Evolutionary conservation across 2,888 invertebrate species (phyloP), one percentile per base, ranked within the genome.

Genomic region (Aquatica leii): DNA sequence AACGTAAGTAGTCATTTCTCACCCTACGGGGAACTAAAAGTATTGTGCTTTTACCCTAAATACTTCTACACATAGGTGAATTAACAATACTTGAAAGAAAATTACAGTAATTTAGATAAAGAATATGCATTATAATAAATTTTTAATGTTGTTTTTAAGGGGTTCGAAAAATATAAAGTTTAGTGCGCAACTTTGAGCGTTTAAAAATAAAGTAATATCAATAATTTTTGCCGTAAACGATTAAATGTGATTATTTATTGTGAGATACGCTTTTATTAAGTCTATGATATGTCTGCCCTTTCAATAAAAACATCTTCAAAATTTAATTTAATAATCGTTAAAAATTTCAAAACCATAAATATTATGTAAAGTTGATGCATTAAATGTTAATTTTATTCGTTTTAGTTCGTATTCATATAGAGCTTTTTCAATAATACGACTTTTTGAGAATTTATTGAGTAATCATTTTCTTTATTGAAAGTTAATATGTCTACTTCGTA

Each of bases 321-420:
- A 51, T 56, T 53, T 56, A 52, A 56, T 62, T 62, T 62, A 62
- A 56, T 62, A 62, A 62, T 62, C 61, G 21, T 62, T 59, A 59
- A 55, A 62, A 55, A 56, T 21, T 31, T 40, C 31, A 55, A 49
- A 50, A 41, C 50, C 61, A 61, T 61, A 24, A 46, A 46, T 46
- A 46, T 46, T 18, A 46, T 46, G 18, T 18, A 40, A 40, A 43
- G 43, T 56, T 14, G 56, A n/a, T 46, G 18, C 55, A 51, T 62
- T 62, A 62, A 56, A 62, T 34, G 37, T 24, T 35, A 35, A 46
- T 46, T 62, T 62, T 62, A 62, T 62, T 62, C 15, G 18, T 46
- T 18, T 18, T 46, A 46, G 46, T 46, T n/a, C 18, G 18, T 18
- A 17, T 18, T 46, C 46, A 11, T 46, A 46, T 46, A 46, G 20